These are phyloP conservation scores for Entomobrya multifasciata DNA, from an alignment of 2,888 invertebrate species.

Conservation along the genomic window DNA sequence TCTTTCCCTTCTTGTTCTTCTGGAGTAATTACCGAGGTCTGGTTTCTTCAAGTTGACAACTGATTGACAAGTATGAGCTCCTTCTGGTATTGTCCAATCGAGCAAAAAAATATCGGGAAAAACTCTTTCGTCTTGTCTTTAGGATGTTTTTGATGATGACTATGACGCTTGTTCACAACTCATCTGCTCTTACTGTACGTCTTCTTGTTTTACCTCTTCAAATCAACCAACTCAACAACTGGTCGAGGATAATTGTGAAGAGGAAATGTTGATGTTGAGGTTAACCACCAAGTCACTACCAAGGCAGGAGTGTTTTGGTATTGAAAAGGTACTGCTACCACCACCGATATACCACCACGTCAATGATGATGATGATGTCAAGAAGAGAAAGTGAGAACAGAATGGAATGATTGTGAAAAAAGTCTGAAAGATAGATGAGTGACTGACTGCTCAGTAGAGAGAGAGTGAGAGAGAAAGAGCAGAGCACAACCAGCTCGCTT, in stretches of 20 bases:
- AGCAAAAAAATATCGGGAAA: background rate
- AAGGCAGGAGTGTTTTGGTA: constrained; percentile 15
- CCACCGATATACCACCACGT: background rate
- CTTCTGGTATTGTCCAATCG: constrained; percentile 10
- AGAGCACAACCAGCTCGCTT: constrained; percentile 75
- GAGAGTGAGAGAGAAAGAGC: constrained; percentile 45
- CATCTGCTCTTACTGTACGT: background rate
- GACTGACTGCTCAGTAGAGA: too few relatives aligned
- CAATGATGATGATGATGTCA: constrained; percentile 4
- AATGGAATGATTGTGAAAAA: constrained; percentile 6
- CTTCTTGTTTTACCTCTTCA: background rate
- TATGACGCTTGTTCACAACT: too few relatives aligned
- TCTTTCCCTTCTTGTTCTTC: constrained; percentile 31
- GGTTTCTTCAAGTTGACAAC: constrained; percentile 48
- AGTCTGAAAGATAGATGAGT: constrained; percentile 45
- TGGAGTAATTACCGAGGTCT: constrained; percentile 56
- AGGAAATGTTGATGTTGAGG: constrained; percentile 35
- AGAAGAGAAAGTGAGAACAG: constrained; percentile 26
- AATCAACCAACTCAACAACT: constrained; percentile 28
- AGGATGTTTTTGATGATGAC: background rate
- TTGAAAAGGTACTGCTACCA: constrained; percentile 21
- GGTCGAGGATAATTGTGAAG: constrained; percentile 37
- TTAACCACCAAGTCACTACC: constrained; percentile 31
- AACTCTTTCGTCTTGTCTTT: background rate
- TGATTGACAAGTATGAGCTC: constrained; percentile 66